A percentile compares a stretch with the other conserved stretches of the same genome.
These are phyloP conservation scores for Bombus huntii DNA, from an alignment of 1,140 invertebrate genomes.

Conservation along the genomic window DNA sequence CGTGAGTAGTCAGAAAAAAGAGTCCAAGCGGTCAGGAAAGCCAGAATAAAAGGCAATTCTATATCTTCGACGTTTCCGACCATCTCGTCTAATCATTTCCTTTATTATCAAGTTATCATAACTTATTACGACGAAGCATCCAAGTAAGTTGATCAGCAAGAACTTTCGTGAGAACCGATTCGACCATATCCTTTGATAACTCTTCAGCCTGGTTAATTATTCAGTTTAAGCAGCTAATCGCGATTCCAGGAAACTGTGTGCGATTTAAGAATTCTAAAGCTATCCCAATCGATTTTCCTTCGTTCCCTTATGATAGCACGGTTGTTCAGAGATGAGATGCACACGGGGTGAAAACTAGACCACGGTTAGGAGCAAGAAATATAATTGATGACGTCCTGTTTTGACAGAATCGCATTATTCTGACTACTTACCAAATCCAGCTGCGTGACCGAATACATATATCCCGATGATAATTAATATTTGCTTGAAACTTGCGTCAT, in stretches of 20 bases:
- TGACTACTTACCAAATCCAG: background rate
- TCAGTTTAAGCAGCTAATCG: no score
- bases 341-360: background rate
- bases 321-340: constrained; percentile 20
- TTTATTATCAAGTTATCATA: background rate
- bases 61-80: no score
- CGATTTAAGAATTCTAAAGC: background rate
- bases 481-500: constrained; percentile 35
- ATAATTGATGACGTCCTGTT: constrained; percentile 59
- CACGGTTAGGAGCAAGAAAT: constrained; percentile 33
- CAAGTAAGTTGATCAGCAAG: background rate
- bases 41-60: no score
- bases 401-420: constrained; percentile 54
- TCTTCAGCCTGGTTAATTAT: no score
- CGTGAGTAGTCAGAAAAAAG: background rate
- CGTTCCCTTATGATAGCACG: constrained; percentile 12
- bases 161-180: constrained; percentile 7
- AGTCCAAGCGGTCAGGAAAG: background rate
- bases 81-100: no score
- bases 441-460: constrained; percentile 2
- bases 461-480: constrained; percentile 43
- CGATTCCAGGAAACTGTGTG: background rate
- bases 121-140: background rate
- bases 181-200: constrained; percentile 8
- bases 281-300: constrained; percentile 21